These are phyloP conservation scores for Lottia scabra DNA, from an alignment of 2,888 invertebrate species.

Conservation along the genomic window DNA sequence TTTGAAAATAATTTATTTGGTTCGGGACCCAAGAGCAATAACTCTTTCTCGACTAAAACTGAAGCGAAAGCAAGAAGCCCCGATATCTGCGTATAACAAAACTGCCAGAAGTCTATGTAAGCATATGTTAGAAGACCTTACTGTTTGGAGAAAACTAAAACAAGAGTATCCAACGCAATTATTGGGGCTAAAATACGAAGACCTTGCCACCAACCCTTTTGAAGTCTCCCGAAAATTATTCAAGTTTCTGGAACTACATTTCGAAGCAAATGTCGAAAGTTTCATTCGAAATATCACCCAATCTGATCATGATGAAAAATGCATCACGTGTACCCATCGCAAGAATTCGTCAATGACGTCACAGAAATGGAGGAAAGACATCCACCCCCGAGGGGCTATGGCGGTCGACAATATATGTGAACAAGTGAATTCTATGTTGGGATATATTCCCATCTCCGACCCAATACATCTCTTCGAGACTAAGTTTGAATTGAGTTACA, in stretches of 20 bases:
- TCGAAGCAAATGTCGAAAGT: background rate
- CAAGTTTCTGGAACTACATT: slow-evolving; percentile 1
- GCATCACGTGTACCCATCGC: background rate
- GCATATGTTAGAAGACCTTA: slow-evolving; percentile 11
- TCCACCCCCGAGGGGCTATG: background rate
- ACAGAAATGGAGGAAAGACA: background rate
- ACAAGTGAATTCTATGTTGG: background rate
- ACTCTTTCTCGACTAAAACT: slow-evolving; percentile 24
- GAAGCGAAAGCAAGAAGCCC: background rate
- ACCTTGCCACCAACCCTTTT: slow-evolving; percentile 8
- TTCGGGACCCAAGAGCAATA: slow-evolving; percentile 38
- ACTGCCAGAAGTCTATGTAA: slow-evolving; percentile 11
- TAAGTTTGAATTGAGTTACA: no score
- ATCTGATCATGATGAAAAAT: background rate
- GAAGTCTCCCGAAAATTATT: slow-evolving; percentile 5
- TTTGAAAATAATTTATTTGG: slow-evolving; percentile 32
- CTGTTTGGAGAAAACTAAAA: background rate
- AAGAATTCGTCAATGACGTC: background rate
- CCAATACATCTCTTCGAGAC: no score
- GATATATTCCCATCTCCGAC: background rate
- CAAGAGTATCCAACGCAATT: slow-evolving; percentile 12
- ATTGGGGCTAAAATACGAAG: slow-evolving; percentile 14
- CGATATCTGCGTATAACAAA: background rate
- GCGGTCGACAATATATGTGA: background rate
- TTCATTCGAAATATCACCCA: background rate